These are phyloP conservation scores for Morpho helenor DNA, from an alignment of 2,888 invertebrate species.

Conservation along the genomic window DNA sequence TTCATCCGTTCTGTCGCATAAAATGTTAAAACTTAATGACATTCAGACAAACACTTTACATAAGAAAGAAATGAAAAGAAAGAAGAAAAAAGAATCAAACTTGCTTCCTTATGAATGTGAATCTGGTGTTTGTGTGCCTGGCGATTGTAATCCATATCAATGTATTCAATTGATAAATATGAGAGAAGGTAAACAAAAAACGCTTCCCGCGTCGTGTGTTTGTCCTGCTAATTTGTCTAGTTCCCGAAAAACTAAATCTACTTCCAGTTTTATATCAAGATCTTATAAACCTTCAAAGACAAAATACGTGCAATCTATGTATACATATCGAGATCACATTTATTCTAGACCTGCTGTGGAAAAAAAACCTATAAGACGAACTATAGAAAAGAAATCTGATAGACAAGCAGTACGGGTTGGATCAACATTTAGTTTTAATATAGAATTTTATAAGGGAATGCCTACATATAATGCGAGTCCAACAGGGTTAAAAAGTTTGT, in stretches of 20 bases:
- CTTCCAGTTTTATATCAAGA: conserved; percentile 32
- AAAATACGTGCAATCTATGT: conserved; percentile 33
- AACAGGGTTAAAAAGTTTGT: conserved; percentile 3
- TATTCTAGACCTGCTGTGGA: conserved; percentile 10
- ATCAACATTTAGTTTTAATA: conserved; percentile 38
- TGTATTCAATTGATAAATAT: conserved; percentile 35
- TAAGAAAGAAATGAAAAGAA: conserved; percentile 9
- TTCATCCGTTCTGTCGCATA: not conserved
- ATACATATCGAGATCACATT: conserved; percentile 7
- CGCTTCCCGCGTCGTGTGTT: conserved; percentile 22
- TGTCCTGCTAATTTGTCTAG: conserved; percentile 15
- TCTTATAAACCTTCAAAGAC: conserved; percentile 25
- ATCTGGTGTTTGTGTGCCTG: conserved; percentile 37
- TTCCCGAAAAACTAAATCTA: conserved; percentile 34
- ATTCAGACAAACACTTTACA: conserved; percentile 19
- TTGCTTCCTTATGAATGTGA: conserved; percentile 38
- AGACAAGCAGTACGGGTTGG: conserved; percentile 33
- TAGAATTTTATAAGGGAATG: conserved; percentile 39
- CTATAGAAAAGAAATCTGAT: not conserved
- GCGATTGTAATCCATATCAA: conserved; percentile 37
- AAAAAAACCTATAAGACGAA: conserved; percentile 5
- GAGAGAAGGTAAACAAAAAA: conserved; percentile 24
- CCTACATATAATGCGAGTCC: not conserved
- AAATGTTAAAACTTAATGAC: conserved; percentile 18
- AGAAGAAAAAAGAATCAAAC: conserved; percentile 11